phyloP scores from a whole-genome alignment of 2,797 vertebrate genomes.

The Anniella stebbinsi region DNA sequence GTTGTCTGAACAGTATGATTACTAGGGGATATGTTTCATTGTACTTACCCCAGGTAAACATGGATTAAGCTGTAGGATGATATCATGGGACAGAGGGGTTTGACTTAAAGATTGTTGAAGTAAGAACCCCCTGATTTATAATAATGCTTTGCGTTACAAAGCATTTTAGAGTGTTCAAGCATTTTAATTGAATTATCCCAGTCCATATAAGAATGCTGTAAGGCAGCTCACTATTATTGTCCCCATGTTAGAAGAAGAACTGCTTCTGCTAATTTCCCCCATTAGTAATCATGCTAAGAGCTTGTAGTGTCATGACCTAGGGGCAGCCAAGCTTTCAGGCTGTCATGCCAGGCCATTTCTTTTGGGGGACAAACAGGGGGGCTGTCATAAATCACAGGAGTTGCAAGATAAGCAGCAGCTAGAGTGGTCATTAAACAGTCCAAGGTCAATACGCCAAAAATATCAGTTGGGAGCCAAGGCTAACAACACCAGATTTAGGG shows the following conservation, averaged over 20 bases:
- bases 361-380: neutral
- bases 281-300: neutral
- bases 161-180: neutral
- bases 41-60: neutral
- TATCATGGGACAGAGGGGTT: neutral
- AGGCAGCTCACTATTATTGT: neutral
- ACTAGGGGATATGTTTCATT: neutral
- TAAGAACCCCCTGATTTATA: neutral
- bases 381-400: too few relatives aligned
- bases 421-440: too few relatives aligned
- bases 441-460: too few relatives aligned
- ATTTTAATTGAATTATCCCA: neutral
- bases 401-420: too few relatives aligned
- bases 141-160: neutral
- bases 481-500: too few relatives aligned
- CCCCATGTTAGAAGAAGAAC: neutral
- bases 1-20: neutral
- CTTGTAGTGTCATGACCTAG: neutral
- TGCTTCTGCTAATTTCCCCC: neutral
- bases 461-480: too few relatives aligned
- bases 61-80: neutral
- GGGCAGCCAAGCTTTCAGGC: neutral
- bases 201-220: neutral
- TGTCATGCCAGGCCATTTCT: too few relatives aligned
- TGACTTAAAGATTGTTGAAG: neutral